phyloP scores from a whole-genome alignment of 2,888 invertebrate genomes.

The Agrochola lychnidis region DNA sequence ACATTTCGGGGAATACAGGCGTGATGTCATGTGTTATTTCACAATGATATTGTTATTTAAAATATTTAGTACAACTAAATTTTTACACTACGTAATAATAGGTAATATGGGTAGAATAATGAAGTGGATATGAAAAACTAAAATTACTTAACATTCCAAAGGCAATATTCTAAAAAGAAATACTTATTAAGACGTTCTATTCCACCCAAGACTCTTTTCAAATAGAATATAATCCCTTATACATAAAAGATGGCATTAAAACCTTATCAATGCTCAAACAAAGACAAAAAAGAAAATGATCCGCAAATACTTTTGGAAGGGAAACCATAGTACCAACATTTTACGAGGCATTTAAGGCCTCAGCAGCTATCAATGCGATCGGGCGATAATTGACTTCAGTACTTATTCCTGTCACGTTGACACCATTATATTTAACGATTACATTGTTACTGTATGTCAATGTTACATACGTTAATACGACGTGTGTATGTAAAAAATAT shows the following conservation, averaged over 20 bases:
- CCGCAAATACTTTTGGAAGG: conserved; percentile 42
- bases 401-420: conserved; percentile 60
- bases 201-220: neutral
- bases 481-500: conserved; percentile 34
- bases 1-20: too few species aligned
- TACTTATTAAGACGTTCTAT: rapidly evolving
- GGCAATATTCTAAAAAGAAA: neutral
- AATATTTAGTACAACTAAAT: too few species aligned
- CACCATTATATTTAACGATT: conserved; percentile 54
- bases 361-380: conserved; percentile 23
- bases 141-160: neutral
- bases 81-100: too few species aligned
- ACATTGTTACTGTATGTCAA: conserved; percentile 60
- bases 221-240: conserved; percentile 27
- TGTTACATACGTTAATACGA: conserved; percentile 33
- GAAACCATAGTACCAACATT: conserved; percentile 48
- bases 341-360: conserved; percentile 45
- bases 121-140: neutral
- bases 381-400: conserved; percentile 35
- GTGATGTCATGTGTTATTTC: too few species aligned
- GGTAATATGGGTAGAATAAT: too few species aligned
- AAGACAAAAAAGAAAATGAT: conserved; percentile 49
- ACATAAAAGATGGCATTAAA: conserved; percentile 40
- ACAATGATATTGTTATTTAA: too few species aligned
- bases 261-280: conserved; percentile 45